Percentiles rank a stretch among this genome's conserved stretches.
These are phyloP conservation scores for Ophion slaviceki DNA, from an alignment of 2,888 invertebrate genomes.

Conservation along the genomic window DNA sequence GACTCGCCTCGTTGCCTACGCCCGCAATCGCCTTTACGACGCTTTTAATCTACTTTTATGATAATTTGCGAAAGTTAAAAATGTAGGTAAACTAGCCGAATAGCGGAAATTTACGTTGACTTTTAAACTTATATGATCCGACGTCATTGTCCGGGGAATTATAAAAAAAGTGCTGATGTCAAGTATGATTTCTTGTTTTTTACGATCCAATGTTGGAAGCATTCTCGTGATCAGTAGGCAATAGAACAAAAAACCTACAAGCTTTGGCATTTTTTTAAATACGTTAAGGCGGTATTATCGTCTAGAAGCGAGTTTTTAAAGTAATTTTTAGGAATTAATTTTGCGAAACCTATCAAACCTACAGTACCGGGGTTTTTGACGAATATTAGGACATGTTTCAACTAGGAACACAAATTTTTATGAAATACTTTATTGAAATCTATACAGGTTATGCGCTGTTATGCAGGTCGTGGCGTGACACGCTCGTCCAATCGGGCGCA, in stretches of 20 bases:
- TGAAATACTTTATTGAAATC: too few species aligned
- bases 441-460: too few species aligned
- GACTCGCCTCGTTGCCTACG: slow-evolving; percentile 23
- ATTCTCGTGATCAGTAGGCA: neutral
- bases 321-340: too few species aligned
- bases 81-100: neutral
- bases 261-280: too few species aligned
- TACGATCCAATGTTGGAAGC: neutral
- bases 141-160: neutral
- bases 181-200: neutral
- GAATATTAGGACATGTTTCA: too few species aligned
- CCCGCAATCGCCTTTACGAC: neutral
- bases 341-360: too few species aligned
- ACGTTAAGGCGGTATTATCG: too few species aligned
- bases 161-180: neutral
- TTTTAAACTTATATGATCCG: neutral
- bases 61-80: slow-evolving; percentile 23
- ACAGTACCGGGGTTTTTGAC: too few species aligned
- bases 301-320: too few species aligned
- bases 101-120: neutral
- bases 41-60: slow-evolving; percentile 10
- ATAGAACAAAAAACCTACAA: neutral
- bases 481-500: too few species aligned
- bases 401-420: too few species aligned
- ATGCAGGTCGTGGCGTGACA: too few species aligned